Base-by-base conservation (phyloP, 2,888 invertebrate species). In the Drosophila niveifrons region DNA sequence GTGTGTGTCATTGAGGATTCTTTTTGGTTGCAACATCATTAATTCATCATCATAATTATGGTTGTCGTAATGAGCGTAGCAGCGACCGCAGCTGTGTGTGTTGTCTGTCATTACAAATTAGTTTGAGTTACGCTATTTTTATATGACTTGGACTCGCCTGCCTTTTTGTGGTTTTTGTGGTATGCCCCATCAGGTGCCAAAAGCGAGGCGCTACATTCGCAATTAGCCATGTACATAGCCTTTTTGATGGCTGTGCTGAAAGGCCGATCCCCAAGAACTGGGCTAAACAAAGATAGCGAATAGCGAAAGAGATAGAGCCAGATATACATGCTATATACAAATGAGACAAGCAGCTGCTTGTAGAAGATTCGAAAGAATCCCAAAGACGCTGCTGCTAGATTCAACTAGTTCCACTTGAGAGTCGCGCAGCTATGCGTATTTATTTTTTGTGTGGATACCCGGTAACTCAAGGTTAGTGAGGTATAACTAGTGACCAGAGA, bases 101-200 rank as follows among this genome's bases (percentile, higher is more conserved):
- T 41, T 56, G 72, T 83, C 84, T 84, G 82, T 88, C 82, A 82
- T 72, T 88, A 80, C 72, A 77, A 83, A 87, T 87, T 78, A 84
- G 71, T 72, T 75, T 75, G 65, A 71, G 73, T 76, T 47, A 47
- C 64, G 50, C 68, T 64, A 79, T 62, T 80, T 79, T 62, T 69
- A 7, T 36, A 78, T 55, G 62, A 64, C 56, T 57, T n/a, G 36
- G 62, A 64, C 56, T 57, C 36, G 36, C 36, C 31, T 58, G 52
- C 53, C 59, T 70, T 46, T 65, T 66, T 72, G 64, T 43, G 63
- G 73, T 47, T 66, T 59, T 68, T 67, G 57, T 65, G 50, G 43
- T 67, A 85, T 82, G 88, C 76, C 82, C 85, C 88, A 82, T 82
- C 82, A 82, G 88, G 88, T 82, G 88, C 82, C 82, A 82, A 85